Base-by-base conservation (phyloP, 2,888 invertebrate genomes). In the Nomada ferruginata region DNA sequence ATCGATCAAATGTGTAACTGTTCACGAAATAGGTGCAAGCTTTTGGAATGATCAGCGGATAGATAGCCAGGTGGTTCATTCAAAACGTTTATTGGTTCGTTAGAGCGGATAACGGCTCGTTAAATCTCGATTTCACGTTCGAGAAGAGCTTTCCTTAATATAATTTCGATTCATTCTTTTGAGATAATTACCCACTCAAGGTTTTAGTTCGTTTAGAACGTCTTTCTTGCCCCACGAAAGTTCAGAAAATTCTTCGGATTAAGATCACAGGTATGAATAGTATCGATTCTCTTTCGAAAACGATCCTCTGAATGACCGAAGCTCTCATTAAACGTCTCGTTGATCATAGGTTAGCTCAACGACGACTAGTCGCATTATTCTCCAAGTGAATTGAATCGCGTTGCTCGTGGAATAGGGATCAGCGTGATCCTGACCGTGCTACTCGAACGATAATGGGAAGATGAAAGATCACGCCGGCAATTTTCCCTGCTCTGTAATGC, bases 381-480 rank as follows among this genome's bases (percentile, higher is more conserved):
- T 2, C 36, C 42, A 11, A 61, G 53, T 44, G 52, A 53, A 82
- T 77, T 66, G 61, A 82, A 77, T 73, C 73, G 69, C 61, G 71
- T 26, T 52, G n/a, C 47, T 29, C 68, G 11, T n/a, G 55, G 73
- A 57, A 60, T 66, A 72, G 57, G 70, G 70, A 82, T 68, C 82
- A 36, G 13, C 82, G 66, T 44, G 82, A 82, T 82, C 82, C 70
- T 78, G 82, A 83, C 83, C 77, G 77, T 78, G 83, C 70, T 78
- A 65, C 70, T 52, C 64, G 83, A 55, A 77, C 78, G 83, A 78
- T 83, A 83, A 83, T 83, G 71, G 74, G 71, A 82, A 71, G 78
- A 84, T 81, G 85, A 82, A 84, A 74, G 84, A 85, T 85, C 81
- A 65, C 69, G 76, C 57, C 63, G 72, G 80, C 72, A 83, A 83